phyloP scores from a whole-genome alignment of 1,140 invertebrate species.

The Bombus pascuorum region DNA sequence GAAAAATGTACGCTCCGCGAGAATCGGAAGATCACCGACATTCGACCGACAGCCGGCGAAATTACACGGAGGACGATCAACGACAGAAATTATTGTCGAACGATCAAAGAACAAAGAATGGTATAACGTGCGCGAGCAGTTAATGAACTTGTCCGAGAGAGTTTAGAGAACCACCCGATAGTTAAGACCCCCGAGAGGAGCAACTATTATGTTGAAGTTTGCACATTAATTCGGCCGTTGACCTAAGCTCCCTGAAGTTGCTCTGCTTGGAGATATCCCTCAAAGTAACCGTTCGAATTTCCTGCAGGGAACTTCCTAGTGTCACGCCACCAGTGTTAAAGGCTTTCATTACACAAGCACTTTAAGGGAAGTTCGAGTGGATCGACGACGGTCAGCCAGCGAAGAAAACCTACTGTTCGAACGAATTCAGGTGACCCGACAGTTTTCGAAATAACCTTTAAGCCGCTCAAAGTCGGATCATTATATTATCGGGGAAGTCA shows the following conservation, averaged over 20 bases:
- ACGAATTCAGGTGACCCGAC: background rate
- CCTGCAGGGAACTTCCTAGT: conserved; percentile 44
- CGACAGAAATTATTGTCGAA: background rate
- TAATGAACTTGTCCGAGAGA: conserved; percentile 63
- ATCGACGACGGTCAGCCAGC: background rate
- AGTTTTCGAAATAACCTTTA: conserved; percentile 42
- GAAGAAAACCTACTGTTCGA: background rate
- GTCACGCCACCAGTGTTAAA: conserved; percentile 57
- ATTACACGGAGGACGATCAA: background rate
- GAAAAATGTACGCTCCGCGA: background rate
- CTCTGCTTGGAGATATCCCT: conserved; percentile 63
- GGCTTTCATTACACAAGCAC: conserved; percentile 63
- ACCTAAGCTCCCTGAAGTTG: conserved; percentile 58
- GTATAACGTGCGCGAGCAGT: conserved; percentile 48
- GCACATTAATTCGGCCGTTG: conserved; percentile 71
- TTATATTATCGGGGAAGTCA: conserved; percentile 8
- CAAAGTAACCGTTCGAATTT: conserved; percentile 69
- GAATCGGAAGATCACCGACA: background rate
- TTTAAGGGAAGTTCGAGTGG: conserved; percentile 31
- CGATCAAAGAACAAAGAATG: conserved; percentile 40
- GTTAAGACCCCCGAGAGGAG: conserved; percentile 66
- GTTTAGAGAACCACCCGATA: conserved; percentile 65
- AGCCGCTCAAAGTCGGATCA: background rate
- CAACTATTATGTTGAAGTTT: conserved; percentile 72
- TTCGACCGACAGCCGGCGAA: background rate